phyloP scores from a whole-genome alignment of 2,888 invertebrate genomes.

The Salticus scenicus region DNA sequence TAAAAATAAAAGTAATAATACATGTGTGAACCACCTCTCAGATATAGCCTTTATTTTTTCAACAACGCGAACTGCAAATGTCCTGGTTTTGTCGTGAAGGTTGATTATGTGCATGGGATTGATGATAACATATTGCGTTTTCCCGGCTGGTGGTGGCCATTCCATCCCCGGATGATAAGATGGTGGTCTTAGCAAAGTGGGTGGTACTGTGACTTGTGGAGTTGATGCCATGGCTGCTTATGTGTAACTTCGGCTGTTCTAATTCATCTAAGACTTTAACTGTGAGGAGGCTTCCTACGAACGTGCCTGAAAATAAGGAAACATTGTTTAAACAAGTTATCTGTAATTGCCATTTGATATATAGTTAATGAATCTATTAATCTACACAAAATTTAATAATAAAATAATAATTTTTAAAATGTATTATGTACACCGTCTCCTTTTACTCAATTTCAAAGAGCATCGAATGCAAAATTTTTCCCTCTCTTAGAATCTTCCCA shows the following conservation, averaged over 20 bases:
- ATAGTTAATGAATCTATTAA: no score
- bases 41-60: conserved; percentile 79
- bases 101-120: conserved; percentile 73
- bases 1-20: conserved; percentile 87
- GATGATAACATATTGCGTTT: conserved; percentile 70
- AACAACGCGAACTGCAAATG: conserved; percentile 70
- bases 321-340: no score
- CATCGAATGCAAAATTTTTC: no score
- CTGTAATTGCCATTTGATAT: no score
- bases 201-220: conserved; percentile 1
- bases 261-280: not conserved
- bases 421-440: no score
- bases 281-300: not conserved
- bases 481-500: no score
- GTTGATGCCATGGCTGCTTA: conserved; percentile 32
- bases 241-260: not conserved
- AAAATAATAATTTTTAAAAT: no score
- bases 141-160: conserved; percentile 31
- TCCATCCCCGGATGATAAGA: conserved; percentile 26
- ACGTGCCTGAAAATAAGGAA: not conserved
- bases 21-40: conserved; percentile 90
- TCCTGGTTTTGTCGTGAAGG: conserved; percentile 69
- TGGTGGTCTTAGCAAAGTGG: conserved; percentile 32
- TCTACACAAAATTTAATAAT: no score
- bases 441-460: no score